Evolutionary conservation across 2,797 vertebrate genomes (phyloP).

Genomic region (Lithobates pipiens): DNA sequence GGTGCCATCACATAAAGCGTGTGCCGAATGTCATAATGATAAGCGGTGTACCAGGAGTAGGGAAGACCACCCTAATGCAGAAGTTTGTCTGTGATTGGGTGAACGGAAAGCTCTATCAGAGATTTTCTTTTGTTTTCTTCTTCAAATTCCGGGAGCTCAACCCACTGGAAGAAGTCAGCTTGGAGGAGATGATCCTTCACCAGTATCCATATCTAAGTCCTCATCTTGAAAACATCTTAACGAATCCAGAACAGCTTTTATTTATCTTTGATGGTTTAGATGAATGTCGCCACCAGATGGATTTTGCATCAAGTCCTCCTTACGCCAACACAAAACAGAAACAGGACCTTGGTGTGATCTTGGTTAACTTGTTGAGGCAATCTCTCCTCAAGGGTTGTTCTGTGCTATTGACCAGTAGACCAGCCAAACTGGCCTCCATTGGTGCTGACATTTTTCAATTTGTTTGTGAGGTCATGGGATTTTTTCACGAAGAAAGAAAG

Average conservation of each 20-base stretch:
- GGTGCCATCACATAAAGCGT: not conserved
- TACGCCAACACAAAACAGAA: constrained; percentile 64
- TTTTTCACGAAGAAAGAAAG: not conserved
- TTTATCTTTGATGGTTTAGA: constrained; percentile 79
- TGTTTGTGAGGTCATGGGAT: constrained; percentile 2
- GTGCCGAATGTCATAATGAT: constrained; percentile 62
- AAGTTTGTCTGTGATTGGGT: constrained; percentile 76
- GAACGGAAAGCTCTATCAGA: constrained; percentile 65
- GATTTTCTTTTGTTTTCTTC: constrained; percentile 71
- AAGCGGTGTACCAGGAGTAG: constrained; percentile 73
- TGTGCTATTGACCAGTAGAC: constrained; percentile 70
- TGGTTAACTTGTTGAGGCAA: constrained; percentile 73
- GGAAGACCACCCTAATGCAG: constrained; percentile 76
- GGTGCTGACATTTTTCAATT: constrained; percentile 14
- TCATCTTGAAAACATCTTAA: constrained; percentile 54
- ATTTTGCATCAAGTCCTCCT: constrained; percentile 58
- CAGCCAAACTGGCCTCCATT: not conserved
- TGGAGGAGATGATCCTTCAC: constrained; percentile 68
- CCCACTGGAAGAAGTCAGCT: constrained; percentile 54
- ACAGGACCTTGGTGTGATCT: constrained; percentile 63
- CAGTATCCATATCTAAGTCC: constrained; percentile 55
- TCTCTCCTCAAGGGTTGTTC: constrained; percentile 72
- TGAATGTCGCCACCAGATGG: constrained; percentile 63
- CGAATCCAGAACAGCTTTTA: constrained; percentile 69
- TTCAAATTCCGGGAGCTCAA: constrained; percentile 69